Conservation (phyloP, 64 coral and sea anemone species). For the Montipora foliosa region DNA sequence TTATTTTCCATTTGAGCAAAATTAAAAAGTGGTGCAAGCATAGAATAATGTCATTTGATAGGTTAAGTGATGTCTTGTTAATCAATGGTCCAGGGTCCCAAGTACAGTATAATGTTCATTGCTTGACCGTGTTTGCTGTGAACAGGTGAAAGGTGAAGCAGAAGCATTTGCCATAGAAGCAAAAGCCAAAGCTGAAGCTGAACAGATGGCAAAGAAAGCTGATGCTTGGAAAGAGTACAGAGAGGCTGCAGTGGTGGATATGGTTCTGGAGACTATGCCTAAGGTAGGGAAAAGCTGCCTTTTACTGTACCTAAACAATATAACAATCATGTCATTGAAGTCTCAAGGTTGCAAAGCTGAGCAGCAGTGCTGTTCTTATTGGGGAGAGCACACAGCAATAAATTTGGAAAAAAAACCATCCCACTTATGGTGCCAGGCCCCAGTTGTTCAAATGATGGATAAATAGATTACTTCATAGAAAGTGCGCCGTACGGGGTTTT, state of each 20-base stretch:
- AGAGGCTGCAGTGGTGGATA: constrained; percentile 97
- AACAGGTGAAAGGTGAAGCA: constrained; percentile 96
- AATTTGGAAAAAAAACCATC: too few relatives aligned
- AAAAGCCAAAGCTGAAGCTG: constrained; percentile 97
- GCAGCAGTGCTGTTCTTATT: too few relatives aligned
- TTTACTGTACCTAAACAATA: too few relatives aligned
- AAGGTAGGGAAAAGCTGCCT: constrained; percentile 65
- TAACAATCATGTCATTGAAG: too few relatives aligned
- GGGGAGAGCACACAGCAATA: too few relatives aligned
- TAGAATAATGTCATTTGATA: too few relatives aligned
- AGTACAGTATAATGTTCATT: not conserved
- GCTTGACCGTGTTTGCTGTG: not conserved
- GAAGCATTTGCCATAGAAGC: constrained; percentile 97
- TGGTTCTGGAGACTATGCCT: constrained; percentile 98
- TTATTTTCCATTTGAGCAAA: not conserved
- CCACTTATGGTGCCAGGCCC: too few relatives aligned
- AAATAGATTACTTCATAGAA: too few relatives aligned
- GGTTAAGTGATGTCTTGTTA: not conserved
- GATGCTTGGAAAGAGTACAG: constrained; percentile 99
- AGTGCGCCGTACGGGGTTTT: too few relatives aligned
- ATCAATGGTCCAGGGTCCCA: not conserved
- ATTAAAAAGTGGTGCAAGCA: too few relatives aligned
- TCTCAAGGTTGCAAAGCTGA: too few relatives aligned
- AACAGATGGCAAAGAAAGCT: constrained; percentile 99
- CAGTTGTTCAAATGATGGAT: too few relatives aligned